Base-by-base conservation (phyloP, 2,797 vertebrate genomes). In the Ceryle rudis region DNA sequence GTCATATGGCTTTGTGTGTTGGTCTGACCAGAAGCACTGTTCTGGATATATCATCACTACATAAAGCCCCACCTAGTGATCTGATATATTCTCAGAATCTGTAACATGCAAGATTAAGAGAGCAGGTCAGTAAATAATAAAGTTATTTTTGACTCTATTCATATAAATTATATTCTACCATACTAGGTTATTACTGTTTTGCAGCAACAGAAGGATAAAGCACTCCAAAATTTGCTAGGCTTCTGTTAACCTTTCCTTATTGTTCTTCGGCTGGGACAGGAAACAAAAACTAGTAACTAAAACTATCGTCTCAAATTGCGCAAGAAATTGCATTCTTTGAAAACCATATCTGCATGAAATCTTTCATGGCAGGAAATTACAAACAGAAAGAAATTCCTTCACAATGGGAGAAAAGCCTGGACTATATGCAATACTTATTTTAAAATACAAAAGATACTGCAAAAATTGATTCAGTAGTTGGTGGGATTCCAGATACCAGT, bases 291-390 rank as follows among this genome's bases (percentile, higher is more conserved):
- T 66, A 72, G 61, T 69, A 83, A 52, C 51, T 52, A 28, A 52
- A 91, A 65, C 72, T 95, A 93, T 93, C 22, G 0, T 83, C 69
- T 91, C 75, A 83, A 91, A 83, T 94, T 95, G 66, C 3, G 9
- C 91, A 95, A 97, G 86, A 29, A 71, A 90, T 90, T 83, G 28
- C 85, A 90, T 95, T 95, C 86, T 96, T 96, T 96, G 89, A 95
- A 97, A 96, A 90, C 58, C 47, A 88, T 96, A 96, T 95, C 92
- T 95, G 58, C 54, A 55, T 75, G 85, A 88, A 95, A 95, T 96
- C 94, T 94, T 89, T 66, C 39, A 66, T 52, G 54, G 72, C 85
- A 94, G 95, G 92, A 96, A 97, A 96, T 95, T 89, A 88, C 91
- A 94, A 95, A 90, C 65, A 93, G 94, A 81, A 92, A 95, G 42